phyloP scores from a whole-genome alignment of 2,113 vertebrate species.

The Macrotis lagotis region DNA sequence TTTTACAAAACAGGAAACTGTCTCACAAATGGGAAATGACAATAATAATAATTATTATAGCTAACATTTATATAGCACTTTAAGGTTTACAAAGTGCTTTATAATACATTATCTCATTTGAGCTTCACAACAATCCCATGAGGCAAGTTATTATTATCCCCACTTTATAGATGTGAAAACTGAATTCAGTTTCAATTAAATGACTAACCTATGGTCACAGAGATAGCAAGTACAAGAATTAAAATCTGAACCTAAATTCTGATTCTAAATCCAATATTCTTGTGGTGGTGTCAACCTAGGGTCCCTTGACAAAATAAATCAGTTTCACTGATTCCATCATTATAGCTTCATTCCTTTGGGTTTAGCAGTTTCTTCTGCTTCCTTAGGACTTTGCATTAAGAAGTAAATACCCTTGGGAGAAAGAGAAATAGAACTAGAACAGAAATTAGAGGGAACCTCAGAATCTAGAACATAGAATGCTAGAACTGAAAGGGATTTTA shows the following conservation, averaged over 20 bases:
- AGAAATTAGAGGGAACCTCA: neutral
- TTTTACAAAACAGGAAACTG: neutral
- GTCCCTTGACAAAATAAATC: neutral
- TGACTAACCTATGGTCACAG: neutral
- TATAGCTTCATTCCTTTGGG: neutral
- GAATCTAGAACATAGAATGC: neutral
- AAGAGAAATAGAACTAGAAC: neutral
- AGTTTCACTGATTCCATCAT: neutral
- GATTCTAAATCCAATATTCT: neutral
- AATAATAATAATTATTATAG: neutral
- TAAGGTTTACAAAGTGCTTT: neutral
- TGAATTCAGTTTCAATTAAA: neutral
- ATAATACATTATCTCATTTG: neutral
- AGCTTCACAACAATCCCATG: neutral
- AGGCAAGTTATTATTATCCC: neutral
- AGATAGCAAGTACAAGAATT: neutral
- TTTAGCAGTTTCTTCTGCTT: neutral
- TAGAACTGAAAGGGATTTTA: neutral
- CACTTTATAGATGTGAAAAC: neutral
- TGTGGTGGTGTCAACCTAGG: neutral
- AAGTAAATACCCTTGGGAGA: neutral
- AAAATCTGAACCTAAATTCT: neutral
- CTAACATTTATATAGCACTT: neutral
- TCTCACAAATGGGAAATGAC: neutral
- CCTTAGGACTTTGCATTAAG: neutral